Percentiles rank a stretch among this genome's conserved stretches.
phyloP scores from a whole-genome alignment of 2,797 vertebrate species.

The Sciaenops ocellatus region DNA sequence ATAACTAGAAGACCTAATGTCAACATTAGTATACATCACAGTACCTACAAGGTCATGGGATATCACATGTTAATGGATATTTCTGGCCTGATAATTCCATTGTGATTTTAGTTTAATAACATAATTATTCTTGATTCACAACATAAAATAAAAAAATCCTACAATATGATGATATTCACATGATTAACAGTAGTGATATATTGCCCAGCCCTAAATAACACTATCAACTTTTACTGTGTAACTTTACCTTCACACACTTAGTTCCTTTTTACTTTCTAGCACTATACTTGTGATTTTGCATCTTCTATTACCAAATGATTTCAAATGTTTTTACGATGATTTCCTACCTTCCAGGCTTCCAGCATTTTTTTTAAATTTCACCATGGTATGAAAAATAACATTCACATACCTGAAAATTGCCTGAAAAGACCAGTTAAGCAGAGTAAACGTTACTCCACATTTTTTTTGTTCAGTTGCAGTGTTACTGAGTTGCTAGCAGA shows the following conservation, averaged over 20 bases:
- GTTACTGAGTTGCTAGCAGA: background rate
- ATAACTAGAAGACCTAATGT: background rate
- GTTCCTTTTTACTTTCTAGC: background rate
- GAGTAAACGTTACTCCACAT: background rate
- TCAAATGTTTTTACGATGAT: background rate
- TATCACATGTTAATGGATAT: background rate
- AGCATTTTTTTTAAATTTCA: background rate
- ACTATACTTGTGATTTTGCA: background rate
- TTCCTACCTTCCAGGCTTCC: background rate
- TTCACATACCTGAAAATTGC: background rate
- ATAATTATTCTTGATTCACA: background rate
- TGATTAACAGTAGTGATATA: background rate
- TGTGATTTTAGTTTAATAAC: background rate
- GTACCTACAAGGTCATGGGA: background rate
- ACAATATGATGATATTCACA: background rate
- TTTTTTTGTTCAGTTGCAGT: background rate
- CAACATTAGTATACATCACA: background rate
- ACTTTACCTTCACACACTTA: background rate
- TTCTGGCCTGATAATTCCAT: background rate
- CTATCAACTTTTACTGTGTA: background rate
- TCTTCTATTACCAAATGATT: background rate
- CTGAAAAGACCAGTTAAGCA: background rate
- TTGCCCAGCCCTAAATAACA: background rate
- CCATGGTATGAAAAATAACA: background rate
- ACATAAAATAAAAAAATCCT: too few species aligned